Base-by-base conservation (phyloP, 2,113 vertebrate genomes). In the Clinocottus analis region DNA sequence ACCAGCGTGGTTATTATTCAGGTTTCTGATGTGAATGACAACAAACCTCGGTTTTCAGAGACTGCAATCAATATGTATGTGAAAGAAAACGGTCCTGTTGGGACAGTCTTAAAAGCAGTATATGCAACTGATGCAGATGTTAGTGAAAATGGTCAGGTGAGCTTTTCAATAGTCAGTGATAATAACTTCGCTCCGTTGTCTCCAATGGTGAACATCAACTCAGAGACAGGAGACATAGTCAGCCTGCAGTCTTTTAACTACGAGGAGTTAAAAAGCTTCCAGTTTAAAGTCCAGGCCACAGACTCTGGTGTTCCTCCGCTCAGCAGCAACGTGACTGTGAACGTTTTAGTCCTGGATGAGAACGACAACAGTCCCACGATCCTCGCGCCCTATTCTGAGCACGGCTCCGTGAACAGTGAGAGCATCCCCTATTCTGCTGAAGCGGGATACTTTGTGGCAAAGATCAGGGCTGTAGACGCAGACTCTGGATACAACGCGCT, bases 1-100 rank as follows among this genome's bases (percentile, higher is more conserved):
- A 87, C 79, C 2, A 75, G 49, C 5, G 27, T 76, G 45, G 83
- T 72, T 65, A 69, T 2, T 16, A 39, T 89, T 80, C 58, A 80
- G 8, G 67, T 94, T 47, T 90, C 90, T 75, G 92, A 93, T 68
- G 87, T 93, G 0, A 94, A 94, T 88, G 92, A 94, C 41, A 93
- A 94, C 16, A 12, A 60, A 3, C 93, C 92, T 4, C 19, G 1
- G 6, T 94, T 94, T 65, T 25, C 71, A 77, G 83, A 91, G 4
- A n/a, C 9, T 0, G 3, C 69, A 2, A 29, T 90, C 45, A 82
- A 82, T 51, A 47, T 92, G 5, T 92, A 91, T 72, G 83, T 94
- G 2, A 35, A 13, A 58, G 94, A 95, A 77, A 94, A 94, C 68
- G 86, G 84, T 76, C 66, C 63, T 41, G 77, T 89, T 6, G 89